Percentiles rank a stretch among this genome's conserved stretches.
Evolutionary conservation across 2,888 invertebrate genomes (phyloP).

Genomic region (Disparrhopalites patrizii): DNA sequence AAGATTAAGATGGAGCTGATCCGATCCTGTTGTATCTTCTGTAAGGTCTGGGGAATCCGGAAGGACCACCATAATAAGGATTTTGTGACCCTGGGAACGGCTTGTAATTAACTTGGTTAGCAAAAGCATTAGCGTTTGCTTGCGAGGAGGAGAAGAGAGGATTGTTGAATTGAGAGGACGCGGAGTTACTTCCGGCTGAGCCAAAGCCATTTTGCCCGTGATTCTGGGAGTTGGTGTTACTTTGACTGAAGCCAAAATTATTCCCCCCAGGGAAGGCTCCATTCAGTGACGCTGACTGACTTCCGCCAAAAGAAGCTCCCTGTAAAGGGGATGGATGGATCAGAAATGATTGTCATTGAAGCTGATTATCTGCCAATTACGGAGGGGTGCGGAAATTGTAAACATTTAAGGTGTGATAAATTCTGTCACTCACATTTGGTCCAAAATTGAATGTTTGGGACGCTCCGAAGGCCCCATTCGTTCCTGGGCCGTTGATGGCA

Average conservation of each 20-base stretch:
- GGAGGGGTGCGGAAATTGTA: not conserved
- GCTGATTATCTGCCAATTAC: not conserved
- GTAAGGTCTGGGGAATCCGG: too few relatives aligned
- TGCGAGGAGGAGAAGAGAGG: constrained; percentile 25
- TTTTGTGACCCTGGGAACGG: too few relatives aligned
- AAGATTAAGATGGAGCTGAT: too few relatives aligned
- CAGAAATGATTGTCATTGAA: not conserved
- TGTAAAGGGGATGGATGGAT: not conserved
- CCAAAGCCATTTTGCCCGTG: constrained; percentile 21
- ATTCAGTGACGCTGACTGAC: constrained; percentile 29
- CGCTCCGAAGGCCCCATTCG: constrained; percentile 26
- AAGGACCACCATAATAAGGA: too few relatives aligned
- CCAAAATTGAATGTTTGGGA: constrained; percentile 28
- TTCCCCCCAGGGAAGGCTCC: constrained; percentile 16
- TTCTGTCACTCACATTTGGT: too few relatives aligned
- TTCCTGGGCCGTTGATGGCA: constrained; percentile 23
- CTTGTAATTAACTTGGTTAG: constrained; percentile 24
- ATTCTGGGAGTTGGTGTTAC: constrained; percentile 15
- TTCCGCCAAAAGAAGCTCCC: constrained; percentile 27
- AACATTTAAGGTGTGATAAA: too few relatives aligned
- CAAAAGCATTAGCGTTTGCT: constrained; percentile 33
- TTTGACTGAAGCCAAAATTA: constrained; percentile 30
- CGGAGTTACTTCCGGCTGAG: constrained; percentile 23
- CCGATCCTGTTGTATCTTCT: too few relatives aligned
- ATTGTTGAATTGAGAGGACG: constrained; percentile 23